A percentile compares a stretch with the other conserved stretches of the same genome.
Evolutionary conservation across 1,140 invertebrate genomes (phyloP).

Genomic region (Dendroctonus valens): DNA sequence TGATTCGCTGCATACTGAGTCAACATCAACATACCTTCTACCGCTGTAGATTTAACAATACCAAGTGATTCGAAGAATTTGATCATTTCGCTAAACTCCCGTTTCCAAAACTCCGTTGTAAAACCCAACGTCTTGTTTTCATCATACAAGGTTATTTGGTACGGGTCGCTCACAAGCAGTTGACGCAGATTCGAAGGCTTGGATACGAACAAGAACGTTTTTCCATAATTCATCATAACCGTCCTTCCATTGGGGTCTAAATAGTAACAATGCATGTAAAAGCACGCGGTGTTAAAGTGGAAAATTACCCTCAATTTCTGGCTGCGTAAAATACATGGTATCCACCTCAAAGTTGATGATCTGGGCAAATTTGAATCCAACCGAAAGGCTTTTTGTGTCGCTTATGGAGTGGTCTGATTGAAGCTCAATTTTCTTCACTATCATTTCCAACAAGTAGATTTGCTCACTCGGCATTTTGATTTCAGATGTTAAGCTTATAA

Average conservation of each 20-base stretch:
- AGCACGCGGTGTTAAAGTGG: background rate
- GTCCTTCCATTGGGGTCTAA: constrained; percentile 1
- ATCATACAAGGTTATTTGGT: constrained; percentile 34
- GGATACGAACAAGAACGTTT: constrained; percentile 41
- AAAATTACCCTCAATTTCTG: constrained; percentile 22
- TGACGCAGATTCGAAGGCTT: constrained; percentile 29
- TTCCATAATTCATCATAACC: constrained; percentile 40
- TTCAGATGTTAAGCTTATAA: too few species aligned
- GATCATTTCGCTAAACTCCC: constrained; percentile 42
- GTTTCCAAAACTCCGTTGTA: constrained; percentile 36
- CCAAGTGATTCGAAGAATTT: constrained; percentile 34
- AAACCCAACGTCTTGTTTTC: constrained; percentile 28
- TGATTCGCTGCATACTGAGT: background rate
- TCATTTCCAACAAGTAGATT: constrained; percentile 22
- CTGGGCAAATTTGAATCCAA: constrained; percentile 24
- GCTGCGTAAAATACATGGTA: constrained; percentile 7
- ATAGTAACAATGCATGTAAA: background rate
- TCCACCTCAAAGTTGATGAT: constrained; percentile 29
- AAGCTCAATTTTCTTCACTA: constrained; percentile 12
- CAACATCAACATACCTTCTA: constrained; percentile 2
- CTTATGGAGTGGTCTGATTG: background rate
- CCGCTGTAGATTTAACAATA: constrained; percentile 30
- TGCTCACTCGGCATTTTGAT: constrained; percentile 4
- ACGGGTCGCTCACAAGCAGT: constrained; percentile 31
- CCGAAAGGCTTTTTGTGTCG: background rate